phyloP scores from a whole-genome alignment of 2,888 invertebrate genomes.

The Ypsolopha scabrella region DNA sequence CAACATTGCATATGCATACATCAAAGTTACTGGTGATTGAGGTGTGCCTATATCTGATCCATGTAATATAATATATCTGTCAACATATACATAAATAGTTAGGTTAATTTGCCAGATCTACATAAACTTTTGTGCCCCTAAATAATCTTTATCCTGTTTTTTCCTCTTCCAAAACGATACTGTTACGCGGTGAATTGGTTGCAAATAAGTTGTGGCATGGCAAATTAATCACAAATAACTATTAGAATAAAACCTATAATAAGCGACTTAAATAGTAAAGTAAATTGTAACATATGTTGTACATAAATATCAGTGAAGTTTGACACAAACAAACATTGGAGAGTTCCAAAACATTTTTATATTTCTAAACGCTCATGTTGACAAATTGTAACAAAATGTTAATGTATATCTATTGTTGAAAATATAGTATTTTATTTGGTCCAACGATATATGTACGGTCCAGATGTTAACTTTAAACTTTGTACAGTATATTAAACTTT shows the following conservation, averaged over 20 bases:
- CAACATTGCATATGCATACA: too few species aligned
- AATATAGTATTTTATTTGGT: slow-evolving; percentile 63
- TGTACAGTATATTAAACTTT: slow-evolving; percentile 33
- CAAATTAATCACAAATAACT: too few species aligned
- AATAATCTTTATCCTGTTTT: too few species aligned
- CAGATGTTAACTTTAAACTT: slow-evolving; percentile 47
- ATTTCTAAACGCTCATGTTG: slow-evolving; percentile 34
- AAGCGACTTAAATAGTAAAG: not conserved
- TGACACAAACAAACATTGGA: slow-evolving; percentile 6
- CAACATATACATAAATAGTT: too few species aligned
- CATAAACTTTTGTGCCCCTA: too few species aligned
- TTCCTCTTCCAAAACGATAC: too few species aligned
- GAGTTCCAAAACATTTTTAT: slow-evolving; percentile 27
- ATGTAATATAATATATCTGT: too few species aligned
- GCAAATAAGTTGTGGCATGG: too few species aligned
- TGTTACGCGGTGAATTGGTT: too few species aligned
- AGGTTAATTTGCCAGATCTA: too few species aligned
- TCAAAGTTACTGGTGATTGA: too few species aligned
- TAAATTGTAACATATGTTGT: not conserved
- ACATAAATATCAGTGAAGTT: slow-evolving; percentile 1
- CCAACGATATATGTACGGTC: slow-evolving; percentile 41
- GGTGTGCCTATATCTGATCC: too few species aligned
- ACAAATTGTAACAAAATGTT: slow-evolving; percentile 31
- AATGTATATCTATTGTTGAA: slow-evolving; percentile 49
- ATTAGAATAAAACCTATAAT: not conserved